Percentiles rank a stretch among this genome's conserved stretches.
Evolutionary conservation across 2,797 vertebrate species (phyloP).

Genomic region (Sebastes cheni): DNA sequence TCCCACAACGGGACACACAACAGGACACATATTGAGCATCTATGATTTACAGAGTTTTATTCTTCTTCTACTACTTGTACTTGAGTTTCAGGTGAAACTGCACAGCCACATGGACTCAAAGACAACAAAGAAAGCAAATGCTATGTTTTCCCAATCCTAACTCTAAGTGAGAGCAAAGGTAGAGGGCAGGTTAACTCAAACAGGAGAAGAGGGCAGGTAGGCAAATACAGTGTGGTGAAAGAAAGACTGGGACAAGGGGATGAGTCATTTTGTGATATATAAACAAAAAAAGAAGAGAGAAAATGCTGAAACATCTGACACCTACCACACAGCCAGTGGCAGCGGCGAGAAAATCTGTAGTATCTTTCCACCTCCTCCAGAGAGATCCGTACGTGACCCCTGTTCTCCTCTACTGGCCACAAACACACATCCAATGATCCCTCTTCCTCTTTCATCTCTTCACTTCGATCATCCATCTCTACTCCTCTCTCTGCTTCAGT

Average conservation of each 20-base stretch:
- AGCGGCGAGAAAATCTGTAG: conserved; percentile 77
- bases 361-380: conserved; percentile 82
- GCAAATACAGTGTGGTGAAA: not conserved
- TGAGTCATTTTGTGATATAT: not conserved
- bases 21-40: not conserved
- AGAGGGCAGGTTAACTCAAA: not conserved
- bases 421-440: conserved; percentile 50
- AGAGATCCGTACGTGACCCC: conserved; percentile 74
- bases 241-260: not conserved
- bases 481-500: not conserved
- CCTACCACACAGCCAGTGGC: conserved; percentile 81
- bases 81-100: not conserved
- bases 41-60: not conserved
- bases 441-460: not conserved
- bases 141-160: not conserved
- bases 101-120: not conserved
- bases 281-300: not conserved
- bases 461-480: not conserved
- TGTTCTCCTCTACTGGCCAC: conserved; percentile 53
- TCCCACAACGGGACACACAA: not conserved
- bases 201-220: not conserved
- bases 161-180: not conserved
- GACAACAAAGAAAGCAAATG: not conserved
- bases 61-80: not conserved
- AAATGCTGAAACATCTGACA: conserved; percentile 16